Evolutionary conservation across 2,888 invertebrate species (phyloP).

Genomic region (Sicus ferrugineus): DNA sequence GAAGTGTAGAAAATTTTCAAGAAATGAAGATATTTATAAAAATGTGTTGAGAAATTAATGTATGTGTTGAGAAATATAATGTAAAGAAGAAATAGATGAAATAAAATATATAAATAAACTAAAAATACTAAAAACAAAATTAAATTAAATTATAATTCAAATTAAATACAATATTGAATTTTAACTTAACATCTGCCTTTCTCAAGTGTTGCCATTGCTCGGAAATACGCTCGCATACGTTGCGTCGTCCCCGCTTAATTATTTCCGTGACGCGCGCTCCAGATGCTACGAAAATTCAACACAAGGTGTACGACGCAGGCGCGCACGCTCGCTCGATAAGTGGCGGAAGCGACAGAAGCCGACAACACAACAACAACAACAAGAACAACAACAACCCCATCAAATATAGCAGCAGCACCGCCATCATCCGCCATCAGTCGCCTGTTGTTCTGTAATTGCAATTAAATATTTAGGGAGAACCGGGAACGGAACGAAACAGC

Average conservation of each 20-base stretch:
- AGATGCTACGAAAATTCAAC: slow-evolving; percentile 6
- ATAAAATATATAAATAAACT: not conserved
- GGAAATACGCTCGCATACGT: not conserved
- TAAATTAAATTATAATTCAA: too few relatives aligned
- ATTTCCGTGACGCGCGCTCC: not conserved
- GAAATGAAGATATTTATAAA: not conserved
- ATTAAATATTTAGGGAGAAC: slow-evolving; percentile 18
- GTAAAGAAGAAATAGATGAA: not conserved
- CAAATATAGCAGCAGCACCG: not conserved
- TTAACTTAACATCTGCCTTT: slow-evolving; percentile 19
- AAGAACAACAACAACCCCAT: not conserved
- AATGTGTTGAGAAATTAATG: not conserved
- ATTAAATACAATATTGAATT: not conserved
- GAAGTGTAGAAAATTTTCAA: too few relatives aligned
- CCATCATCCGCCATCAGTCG: not conserved
- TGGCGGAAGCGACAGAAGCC: not conserved
- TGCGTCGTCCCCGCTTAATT: slow-evolving; percentile 13
- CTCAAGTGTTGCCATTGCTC: not conserved
- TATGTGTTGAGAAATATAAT: not conserved
- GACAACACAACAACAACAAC: slow-evolving; percentile 10
- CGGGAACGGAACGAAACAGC: not conserved
- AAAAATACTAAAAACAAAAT: not conserved
- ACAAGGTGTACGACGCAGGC: slow-evolving; percentile 22
- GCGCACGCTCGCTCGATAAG: slow-evolving; percentile 3
- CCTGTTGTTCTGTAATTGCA: not conserved